These are phyloP conservation scores for Iphiclides podalirius DNA, from an alignment of 2,888 invertebrate species.

Conservation along the genomic window DNA sequence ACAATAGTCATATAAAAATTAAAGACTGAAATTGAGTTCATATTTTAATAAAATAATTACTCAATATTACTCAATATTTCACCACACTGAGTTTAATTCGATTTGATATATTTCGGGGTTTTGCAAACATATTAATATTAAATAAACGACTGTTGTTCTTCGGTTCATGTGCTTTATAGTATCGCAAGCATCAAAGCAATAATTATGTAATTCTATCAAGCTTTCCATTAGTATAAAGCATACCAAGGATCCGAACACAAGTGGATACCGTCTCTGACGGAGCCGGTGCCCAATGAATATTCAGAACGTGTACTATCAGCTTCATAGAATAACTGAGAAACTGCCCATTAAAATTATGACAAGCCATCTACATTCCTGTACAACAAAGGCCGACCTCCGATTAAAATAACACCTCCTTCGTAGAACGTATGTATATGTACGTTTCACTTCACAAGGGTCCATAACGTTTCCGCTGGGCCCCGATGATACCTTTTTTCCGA, in stretches of 20 bases:
- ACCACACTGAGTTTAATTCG: too few relatives aligned
- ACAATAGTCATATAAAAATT: too few relatives aligned
- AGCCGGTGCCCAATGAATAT: constrained; percentile 49
- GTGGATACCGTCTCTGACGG: constrained; percentile 30
- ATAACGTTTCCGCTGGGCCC: constrained; percentile 77
- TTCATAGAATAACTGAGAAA: constrained; percentile 61
- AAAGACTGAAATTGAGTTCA: too few relatives aligned
- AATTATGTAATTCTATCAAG: constrained; percentile 9
- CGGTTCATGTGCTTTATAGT: too few relatives aligned
- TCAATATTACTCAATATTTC: too few relatives aligned
- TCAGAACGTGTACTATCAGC: constrained; percentile 58
- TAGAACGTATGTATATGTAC: constrained; percentile 67
- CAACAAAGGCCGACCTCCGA: constrained; percentile 76
- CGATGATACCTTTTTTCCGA: constrained; percentile 73
- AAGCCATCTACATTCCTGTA: constrained; percentile 77
- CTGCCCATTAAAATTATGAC: constrained; percentile 77
- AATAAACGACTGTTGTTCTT: too few relatives aligned
- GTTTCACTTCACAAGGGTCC: constrained; percentile 76
- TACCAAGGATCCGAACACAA: constrained; percentile 24
- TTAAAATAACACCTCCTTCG: constrained; percentile 80
- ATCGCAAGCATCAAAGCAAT: constrained; percentile 13
- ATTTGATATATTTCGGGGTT: too few relatives aligned
- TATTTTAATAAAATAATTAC: too few relatives aligned
- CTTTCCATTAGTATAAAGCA: constrained; percentile 14
- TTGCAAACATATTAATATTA: too few relatives aligned